Evolutionary conservation across 1,140 invertebrate species (phyloP), one percentile per base, ranked within the genome.

Genomic region (Drosophila sp.): DNA sequence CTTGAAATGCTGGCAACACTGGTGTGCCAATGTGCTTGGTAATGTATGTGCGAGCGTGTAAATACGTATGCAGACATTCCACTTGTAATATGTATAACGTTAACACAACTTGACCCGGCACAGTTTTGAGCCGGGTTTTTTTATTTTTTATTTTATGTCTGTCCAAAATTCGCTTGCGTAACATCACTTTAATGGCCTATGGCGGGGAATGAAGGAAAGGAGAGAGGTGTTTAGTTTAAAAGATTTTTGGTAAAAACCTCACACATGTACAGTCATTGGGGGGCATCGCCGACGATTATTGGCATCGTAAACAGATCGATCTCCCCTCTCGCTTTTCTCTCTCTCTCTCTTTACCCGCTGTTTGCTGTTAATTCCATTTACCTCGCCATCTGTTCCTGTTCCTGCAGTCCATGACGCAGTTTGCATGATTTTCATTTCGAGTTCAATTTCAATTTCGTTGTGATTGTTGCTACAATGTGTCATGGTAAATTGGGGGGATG

Each of bases 141-240:
- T 27, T 14, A 11, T 14, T 9, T 43, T 36, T 18, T 29, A 5
- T 38, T 41, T 62, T 54, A 46, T 71, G 65, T 45, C 69, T n/a
- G n/a, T n/a, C 63, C 63, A 67, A 72, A 72, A 72, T 45, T 53
- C 11, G 29, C n/a, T 72, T 67, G 63, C 70, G 63, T 66, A 72
- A 72, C 21, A 36, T 59, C 36, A 53, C 38, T 54, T 53, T 59
- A 62, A 61, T 62, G 57, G 56, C 46, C 65, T 9, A 41, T 38
- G 36, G 36, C 1, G n/a, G 34, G 9, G n/a, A 11, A 1, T 7
- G 45, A 9, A n/a, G 21, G 9, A 9, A 7, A 25, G 18, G 9
- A n/a, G 45, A 4, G 45, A 18, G 45, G 27, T 21, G 21, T 58
- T 64, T 53, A 34, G 62, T 57, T 32, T 7, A 32, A 56, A n/a